phyloP scores from a whole-genome alignment of 2,888 invertebrate genomes.

The Acanthosepion lycidas region DNA sequence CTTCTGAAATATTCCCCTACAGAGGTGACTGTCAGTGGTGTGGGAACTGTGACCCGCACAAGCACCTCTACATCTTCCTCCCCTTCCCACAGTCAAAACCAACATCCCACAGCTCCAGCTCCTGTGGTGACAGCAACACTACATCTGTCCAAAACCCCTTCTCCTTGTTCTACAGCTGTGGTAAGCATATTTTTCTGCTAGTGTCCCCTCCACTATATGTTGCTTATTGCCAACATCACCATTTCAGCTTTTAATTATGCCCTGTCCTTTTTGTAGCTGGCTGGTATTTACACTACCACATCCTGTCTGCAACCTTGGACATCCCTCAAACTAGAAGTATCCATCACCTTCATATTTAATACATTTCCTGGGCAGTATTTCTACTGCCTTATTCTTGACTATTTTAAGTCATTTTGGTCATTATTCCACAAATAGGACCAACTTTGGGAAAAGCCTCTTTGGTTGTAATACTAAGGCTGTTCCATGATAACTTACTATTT shows the following conservation, averaged over 20 bases:
- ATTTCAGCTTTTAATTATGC: too few species aligned
- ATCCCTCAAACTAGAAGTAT: not conserved
- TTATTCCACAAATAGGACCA: not conserved
- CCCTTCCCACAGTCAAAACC: constrained; percentile 43
- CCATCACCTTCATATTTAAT: not conserved
- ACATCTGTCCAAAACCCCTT: constrained; percentile 41
- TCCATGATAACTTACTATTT: too few species aligned
- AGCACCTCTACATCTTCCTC: constrained; percentile 40
- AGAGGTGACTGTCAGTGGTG: constrained; percentile 44
- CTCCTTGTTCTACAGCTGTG: constrained; percentile 41
- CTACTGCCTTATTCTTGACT: not conserved
- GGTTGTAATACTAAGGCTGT: too few species aligned
- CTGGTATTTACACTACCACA: not conserved
- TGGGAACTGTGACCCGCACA: constrained; percentile 47
- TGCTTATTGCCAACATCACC: too few species aligned
- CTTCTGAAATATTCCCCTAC: constrained; percentile 45
- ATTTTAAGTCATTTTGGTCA: not conserved
- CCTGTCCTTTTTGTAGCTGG: too few species aligned
- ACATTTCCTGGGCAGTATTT: not conserved
- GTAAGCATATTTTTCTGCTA: constrained; percentile 37
- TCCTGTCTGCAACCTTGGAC: not conserved
- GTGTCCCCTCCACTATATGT: not conserved
- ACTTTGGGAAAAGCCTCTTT: not conserved
- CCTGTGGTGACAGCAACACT: constrained; percentile 9
- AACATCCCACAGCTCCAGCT: constrained; percentile 33